Conservation (phyloP, 2,113 vertebrate genomes). For the Ifrita kowaldi region DNA sequence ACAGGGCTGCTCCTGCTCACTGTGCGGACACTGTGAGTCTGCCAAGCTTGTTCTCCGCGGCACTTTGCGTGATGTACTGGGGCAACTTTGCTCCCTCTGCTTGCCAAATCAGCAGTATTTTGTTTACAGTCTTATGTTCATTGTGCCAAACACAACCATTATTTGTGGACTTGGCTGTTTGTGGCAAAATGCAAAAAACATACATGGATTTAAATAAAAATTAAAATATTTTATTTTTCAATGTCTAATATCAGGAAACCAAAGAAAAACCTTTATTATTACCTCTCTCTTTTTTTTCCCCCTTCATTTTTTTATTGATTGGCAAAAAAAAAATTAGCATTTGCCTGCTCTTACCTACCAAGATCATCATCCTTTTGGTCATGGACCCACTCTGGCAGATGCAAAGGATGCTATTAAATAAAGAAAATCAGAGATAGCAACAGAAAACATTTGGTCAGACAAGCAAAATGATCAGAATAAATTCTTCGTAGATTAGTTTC, state of each 20-base stretch:
- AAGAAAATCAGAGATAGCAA: neutral
- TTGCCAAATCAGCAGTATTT: neutral
- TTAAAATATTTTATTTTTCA: neutral
- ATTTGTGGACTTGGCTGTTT: neutral
- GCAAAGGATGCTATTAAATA: neutral
- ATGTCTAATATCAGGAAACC: neutral
- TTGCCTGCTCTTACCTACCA: neutral
- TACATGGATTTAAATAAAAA: neutral
- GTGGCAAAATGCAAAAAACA: neutral
- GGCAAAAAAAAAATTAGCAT: neutral
- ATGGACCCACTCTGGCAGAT: neutral
- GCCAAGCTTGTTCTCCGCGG: accelerated
- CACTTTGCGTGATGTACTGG: neutral
- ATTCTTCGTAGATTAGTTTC: neutral
- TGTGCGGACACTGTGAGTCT: accelerated
- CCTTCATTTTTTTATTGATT: neutral
- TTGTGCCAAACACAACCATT: neutral
- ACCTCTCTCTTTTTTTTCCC: accelerated
- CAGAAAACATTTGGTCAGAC: neutral
- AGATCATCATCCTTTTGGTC: neutral
- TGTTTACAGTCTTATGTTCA: neutral
- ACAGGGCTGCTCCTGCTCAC: neutral
- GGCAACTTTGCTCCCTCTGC: neutral
- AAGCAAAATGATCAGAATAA: neutral
- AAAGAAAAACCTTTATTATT: neutral